Evolutionary conservation across 2,113 vertebrate species (phyloP).

Genomic region (Charina bottae): DNA sequence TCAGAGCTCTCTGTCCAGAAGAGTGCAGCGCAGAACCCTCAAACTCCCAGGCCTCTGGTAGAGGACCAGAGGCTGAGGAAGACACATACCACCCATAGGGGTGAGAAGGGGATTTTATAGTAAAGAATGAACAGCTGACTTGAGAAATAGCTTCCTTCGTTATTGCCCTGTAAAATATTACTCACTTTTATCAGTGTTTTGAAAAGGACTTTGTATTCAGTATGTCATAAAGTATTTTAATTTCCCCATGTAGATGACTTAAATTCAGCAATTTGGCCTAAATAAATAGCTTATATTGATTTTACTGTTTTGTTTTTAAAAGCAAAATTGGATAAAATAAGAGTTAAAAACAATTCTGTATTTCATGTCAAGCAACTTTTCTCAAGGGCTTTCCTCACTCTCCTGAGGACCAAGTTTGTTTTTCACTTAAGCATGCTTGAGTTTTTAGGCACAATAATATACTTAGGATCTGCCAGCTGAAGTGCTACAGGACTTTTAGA

Average conservation of each 20-base stretch:
- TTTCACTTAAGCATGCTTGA: background rate
- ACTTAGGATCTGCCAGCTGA: background rate
- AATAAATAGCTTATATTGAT: background rate
- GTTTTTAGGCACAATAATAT: background rate
- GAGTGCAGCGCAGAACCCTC: no score
- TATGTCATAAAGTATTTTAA: background rate
- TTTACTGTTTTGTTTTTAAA: background rate
- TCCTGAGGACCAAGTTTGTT: background rate
- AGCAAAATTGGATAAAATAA: background rate
- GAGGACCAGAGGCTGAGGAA: no score
- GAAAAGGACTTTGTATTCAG: background rate
- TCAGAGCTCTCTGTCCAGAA: no score
- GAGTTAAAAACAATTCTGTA: background rate
- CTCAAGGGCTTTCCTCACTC: background rate
- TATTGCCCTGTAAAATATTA: background rate
- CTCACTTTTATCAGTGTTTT: background rate
- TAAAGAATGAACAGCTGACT: background rate
- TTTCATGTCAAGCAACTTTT: background rate
- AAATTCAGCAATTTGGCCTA: background rate
- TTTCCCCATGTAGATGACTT: background rate
- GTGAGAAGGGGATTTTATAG: background rate
- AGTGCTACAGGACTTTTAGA: background rate
- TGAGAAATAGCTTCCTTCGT: background rate
- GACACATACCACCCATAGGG: no score
- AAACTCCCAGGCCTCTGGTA: no score